Conservation (phyloP, 1,140 invertebrate genomes). For the Platorchestia sp. region DNA sequence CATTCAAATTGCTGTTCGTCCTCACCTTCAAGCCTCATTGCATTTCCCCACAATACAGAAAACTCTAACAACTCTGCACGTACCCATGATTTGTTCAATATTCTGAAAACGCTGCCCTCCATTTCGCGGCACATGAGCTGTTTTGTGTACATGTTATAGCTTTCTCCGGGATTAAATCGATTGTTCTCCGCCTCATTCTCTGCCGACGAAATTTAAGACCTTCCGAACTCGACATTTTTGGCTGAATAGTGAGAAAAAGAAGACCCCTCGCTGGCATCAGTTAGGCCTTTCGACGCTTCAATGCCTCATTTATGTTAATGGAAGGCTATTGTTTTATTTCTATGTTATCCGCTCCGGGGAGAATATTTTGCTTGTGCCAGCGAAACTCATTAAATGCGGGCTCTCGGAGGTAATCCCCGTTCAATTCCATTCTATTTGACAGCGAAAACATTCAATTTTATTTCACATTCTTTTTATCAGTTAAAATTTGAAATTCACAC, state of each 20-base stretch:
- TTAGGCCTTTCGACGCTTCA: conserved; percentile 5
- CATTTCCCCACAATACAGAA: background rate
- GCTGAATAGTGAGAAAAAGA: background rate
- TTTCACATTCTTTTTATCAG: background rate
- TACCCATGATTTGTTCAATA: background rate
- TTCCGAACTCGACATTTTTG: conserved; percentile 10
- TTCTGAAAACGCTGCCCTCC: background rate
- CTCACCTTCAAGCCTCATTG: background rate
- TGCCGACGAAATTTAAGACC: conserved; percentile 11
- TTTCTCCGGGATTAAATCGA: conserved; percentile 20
- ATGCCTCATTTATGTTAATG: conserved; percentile 40
- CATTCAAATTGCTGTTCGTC: background rate
- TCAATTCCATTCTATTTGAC: background rate
- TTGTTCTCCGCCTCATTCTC: background rate
- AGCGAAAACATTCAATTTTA: background rate
- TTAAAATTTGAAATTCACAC: background rate
- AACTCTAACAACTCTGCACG: no score
- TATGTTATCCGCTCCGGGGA: background rate
- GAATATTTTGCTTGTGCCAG: background rate
- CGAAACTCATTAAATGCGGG: background rate
- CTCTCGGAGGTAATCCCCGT: background rate
- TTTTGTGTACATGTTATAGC: background rate
- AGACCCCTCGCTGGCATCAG: background rate
- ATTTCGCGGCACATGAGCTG: background rate
- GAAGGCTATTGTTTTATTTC: conserved; percentile 13